These are phyloP conservation scores for Cyanoderma ruficeps DNA, from an alignment of 2,113 vertebrate genomes.

Conservation along the genomic window DNA sequence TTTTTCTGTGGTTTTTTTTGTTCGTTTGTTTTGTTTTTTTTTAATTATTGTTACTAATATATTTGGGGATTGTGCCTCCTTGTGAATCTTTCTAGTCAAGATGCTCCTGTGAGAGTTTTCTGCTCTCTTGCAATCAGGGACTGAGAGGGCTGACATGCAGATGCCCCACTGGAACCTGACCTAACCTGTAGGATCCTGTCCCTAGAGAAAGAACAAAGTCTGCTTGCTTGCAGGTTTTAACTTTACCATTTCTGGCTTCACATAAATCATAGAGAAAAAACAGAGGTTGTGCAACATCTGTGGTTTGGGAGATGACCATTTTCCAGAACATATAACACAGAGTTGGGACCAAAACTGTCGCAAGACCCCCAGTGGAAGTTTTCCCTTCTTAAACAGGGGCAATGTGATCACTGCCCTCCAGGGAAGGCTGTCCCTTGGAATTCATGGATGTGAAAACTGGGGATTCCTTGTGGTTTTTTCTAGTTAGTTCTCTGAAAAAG, in stretches of 20 bases:
- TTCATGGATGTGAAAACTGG: background rate
- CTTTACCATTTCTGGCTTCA: background rate
- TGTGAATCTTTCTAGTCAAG: background rate
- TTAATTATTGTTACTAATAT: background rate
- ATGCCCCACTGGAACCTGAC: background rate
- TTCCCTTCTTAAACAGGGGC: background rate
- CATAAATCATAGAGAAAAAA: background rate
- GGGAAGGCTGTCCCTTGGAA: background rate
- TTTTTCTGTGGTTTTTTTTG: background rate
- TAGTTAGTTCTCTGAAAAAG: background rate
- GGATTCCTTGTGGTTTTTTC: background rate
- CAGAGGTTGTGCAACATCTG: background rate
- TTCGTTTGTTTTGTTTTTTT: no score
- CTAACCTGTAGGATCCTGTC: background rate
- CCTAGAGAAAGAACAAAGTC: background rate
- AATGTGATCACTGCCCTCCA: fast-evolving
- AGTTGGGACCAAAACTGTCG: background rate
- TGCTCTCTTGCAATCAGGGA: background rate
- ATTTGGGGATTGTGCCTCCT: background rate
- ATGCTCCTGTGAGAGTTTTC: background rate
- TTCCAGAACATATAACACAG: background rate
- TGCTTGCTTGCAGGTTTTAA: background rate
- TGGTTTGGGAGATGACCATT: background rate
- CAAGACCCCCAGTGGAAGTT: background rate
- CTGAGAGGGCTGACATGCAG: background rate